Evolutionary conservation across 1,140 invertebrate genomes (phyloP).

Genomic region (Teleopsis dalmanni): DNA sequence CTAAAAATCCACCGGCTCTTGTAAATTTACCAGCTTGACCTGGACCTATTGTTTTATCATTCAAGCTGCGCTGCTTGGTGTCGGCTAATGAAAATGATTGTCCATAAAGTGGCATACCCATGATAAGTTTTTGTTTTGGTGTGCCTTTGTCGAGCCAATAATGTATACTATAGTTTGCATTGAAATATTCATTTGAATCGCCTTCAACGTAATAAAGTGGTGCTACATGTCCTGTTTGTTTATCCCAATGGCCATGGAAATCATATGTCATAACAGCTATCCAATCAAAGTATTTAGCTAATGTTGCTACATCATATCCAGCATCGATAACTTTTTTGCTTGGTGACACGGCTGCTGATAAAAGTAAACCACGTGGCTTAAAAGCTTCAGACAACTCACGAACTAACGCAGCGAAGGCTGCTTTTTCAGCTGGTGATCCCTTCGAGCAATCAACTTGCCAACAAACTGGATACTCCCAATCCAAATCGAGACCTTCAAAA

Average conservation of each 20-base stretch:
- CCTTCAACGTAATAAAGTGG: constrained; percentile 68
- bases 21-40: constrained; percentile 74
- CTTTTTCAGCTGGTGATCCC: constrained; percentile 67
- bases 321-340: constrained; percentile 72
- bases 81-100: constrained; percentile 69
- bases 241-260: constrained; percentile 86
- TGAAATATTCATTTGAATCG: constrained; percentile 67
- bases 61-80: constrained; percentile 54
- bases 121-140: constrained; percentile 62
- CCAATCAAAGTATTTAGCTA: constrained; percentile 71
- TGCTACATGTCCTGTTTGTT: constrained; percentile 78
- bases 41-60: constrained; percentile 62
- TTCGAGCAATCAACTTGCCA: constrained; percentile 73
- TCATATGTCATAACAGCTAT: constrained; percentile 88
- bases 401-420: constrained; percentile 62
- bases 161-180: constrained; percentile 72
- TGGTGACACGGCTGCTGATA: constrained; percentile 78
- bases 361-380: constrained; percentile 57
- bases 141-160: constrained; percentile 76
- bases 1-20: constrained; percentile 67
- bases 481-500: constrained; percentile 80
- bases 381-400: constrained; percentile 65
- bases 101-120: constrained; percentile 80
- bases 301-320: constrained; percentile 68
- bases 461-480: constrained; percentile 76